Evolutionary conservation across 2,113 vertebrate species (phyloP).

Genomic region (Parus major): DNA sequence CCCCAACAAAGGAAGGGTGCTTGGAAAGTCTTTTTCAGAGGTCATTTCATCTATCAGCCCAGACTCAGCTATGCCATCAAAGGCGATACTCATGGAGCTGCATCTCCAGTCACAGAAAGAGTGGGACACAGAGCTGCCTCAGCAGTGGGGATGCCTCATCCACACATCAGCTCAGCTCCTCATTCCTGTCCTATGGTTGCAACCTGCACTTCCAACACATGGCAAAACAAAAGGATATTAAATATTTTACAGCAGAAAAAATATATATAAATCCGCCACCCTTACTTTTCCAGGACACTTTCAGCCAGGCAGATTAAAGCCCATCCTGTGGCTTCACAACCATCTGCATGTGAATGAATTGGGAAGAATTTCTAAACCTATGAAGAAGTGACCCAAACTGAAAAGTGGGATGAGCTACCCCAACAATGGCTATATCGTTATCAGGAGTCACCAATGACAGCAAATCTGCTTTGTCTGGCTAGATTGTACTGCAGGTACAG

Average conservation of each 20-base stretch:
- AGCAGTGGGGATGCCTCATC: not conserved
- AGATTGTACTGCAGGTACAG: not conserved
- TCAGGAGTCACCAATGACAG: not conserved
- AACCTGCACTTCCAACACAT: not conserved
- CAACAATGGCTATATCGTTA: not conserved
- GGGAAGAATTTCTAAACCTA: not conserved
- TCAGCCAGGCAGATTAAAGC: not conserved
- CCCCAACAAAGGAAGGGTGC: not conserved
- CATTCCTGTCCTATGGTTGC: not conserved
- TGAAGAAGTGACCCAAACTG: not conserved
- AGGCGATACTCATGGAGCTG: not conserved
- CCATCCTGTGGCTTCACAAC: not conserved
- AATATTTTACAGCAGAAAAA: not conserved
- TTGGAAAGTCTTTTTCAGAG: not conserved
- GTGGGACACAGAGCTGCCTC: not conserved
- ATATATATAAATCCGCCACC: rapidly evolving
- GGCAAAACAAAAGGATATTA: not conserved
- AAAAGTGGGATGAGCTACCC: not conserved
- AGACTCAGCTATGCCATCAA: not conserved
- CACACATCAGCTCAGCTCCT: not conserved
- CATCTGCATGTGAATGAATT: not conserved
- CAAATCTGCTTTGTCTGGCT: not conserved
- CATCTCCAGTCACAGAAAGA: not conserved
- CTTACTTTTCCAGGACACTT: not conserved
- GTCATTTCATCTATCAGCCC: not conserved